Conservation (phyloP, 2,888 invertebrate species). For the Cataglyphis albicans region DNA sequence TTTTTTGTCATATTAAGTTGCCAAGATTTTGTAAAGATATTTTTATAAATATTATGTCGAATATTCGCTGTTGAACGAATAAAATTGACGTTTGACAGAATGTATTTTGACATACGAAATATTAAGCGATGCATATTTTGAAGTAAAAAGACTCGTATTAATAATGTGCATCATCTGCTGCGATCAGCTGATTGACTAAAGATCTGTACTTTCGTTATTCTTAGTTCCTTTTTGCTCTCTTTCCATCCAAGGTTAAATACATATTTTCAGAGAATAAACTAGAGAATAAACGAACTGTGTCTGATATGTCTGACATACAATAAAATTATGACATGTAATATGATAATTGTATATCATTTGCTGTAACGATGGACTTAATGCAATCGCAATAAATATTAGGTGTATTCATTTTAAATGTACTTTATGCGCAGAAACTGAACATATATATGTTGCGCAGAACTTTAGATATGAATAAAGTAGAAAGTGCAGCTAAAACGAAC, state of each 20-base stretch:
- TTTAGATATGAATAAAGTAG: background rate
- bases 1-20: background rate
- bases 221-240: conserved; percentile 1
- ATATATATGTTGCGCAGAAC: background rate
- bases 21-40: background rate
- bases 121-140: conserved; percentile 32
- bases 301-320: background rate
- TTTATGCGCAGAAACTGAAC: too few species aligned
- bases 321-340: background rate
- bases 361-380: background rate
- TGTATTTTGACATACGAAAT: background rate
- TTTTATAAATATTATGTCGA: conserved; percentile 5
- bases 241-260: conserved; percentile 37
- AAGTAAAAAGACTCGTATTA: background rate
- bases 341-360: background rate
- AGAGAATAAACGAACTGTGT: background rate
- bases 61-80: background rate
- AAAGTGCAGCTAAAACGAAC: background rate
- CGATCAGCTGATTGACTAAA: background rate
- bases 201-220: background rate
- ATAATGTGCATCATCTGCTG: background rate
- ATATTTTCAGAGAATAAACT: background rate
- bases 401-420: background rate
- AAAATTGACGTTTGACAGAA: background rate
- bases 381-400: background rate